Conservation (phyloP, 2,888 invertebrate species). For the Stratiomys singularior region DNA sequence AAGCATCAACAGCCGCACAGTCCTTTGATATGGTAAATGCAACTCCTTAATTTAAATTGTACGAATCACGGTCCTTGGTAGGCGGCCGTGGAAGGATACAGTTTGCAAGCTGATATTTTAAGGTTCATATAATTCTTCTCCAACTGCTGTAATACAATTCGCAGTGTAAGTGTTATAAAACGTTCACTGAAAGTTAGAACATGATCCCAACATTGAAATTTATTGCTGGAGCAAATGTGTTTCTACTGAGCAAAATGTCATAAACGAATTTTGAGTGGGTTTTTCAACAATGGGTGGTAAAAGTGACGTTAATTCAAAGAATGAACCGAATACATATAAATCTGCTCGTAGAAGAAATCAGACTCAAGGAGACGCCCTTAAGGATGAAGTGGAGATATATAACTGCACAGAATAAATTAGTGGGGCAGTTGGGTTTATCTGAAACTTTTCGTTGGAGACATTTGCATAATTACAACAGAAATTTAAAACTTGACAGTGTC, state of each 20-base stretch:
- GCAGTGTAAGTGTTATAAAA: background rate
- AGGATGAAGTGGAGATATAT: background rate
- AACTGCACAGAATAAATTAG: background rate
- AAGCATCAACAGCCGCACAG: no score
- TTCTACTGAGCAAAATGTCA: background rate
- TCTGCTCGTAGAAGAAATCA: background rate
- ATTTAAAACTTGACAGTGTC: background rate
- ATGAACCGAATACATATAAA: background rate
- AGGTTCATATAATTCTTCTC: background rate
- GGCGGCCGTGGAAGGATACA: no score
- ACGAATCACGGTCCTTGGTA: no score
- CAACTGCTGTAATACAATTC: background rate
- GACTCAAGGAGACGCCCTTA: background rate
- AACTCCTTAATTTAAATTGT: no score
- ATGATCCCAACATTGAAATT: background rate
- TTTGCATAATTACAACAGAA: background rate
- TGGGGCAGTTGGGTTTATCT: background rate
- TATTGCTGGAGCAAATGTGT: background rate
- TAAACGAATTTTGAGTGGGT: background rate
- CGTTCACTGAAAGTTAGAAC: background rate
- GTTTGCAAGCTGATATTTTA: no score
- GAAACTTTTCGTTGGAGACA: background rate
- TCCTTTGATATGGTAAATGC: no score
- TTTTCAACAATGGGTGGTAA: background rate
- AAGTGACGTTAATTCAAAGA: background rate